phyloP scores from a whole-genome alignment of 1,140 invertebrate genomes.

The Araneus ventricosus region DNA sequence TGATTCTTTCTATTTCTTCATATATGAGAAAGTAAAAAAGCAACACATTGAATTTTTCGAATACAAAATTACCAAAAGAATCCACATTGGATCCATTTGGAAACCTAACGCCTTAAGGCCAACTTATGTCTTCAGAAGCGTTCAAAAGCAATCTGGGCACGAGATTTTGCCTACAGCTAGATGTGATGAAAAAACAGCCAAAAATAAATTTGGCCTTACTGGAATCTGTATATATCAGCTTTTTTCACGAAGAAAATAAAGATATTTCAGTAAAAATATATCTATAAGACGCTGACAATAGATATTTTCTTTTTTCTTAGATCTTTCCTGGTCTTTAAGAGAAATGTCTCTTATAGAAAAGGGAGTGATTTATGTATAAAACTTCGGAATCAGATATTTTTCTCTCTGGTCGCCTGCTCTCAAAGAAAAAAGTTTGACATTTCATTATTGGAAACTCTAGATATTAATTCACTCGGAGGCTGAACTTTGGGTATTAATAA shows the following conservation, averaged over 20 bases:
- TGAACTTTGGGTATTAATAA: slow-evolving; percentile 18
- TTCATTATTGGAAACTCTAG: slow-evolving; percentile 63
- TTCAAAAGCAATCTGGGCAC: not conserved
- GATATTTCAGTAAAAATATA: slow-evolving; percentile 35
- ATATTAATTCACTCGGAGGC: slow-evolving; percentile 60
- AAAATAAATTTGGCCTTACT: not conserved
- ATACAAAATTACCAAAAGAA: too few species aligned
- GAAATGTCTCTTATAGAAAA: slow-evolving; percentile 54
- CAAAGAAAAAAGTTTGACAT: slow-evolving; percentile 24
- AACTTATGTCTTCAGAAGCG: not conserved
- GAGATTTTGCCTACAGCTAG: not conserved
- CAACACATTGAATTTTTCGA: too few species aligned
- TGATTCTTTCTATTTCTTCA: too few species aligned
- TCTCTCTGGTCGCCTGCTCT: not conserved
- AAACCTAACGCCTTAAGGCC: not conserved
- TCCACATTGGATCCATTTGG: not conserved
- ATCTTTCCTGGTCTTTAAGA: not conserved
- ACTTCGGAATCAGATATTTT: slow-evolving; percentile 33
- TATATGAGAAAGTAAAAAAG: too few species aligned
- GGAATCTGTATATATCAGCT: slow-evolving; percentile 34
- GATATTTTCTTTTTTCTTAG: not conserved
- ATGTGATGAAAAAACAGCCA: not conserved
- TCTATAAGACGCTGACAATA: slow-evolving; percentile 48
- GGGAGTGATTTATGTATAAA: slow-evolving; percentile 57
- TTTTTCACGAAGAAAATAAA: slow-evolving; percentile 33